A percentile compares a stretch with the other conserved stretches of the same genome.
Evolutionary conservation across 2,797 vertebrate genomes (phyloP).

Genomic region (Discoglossus pictus): DNA sequence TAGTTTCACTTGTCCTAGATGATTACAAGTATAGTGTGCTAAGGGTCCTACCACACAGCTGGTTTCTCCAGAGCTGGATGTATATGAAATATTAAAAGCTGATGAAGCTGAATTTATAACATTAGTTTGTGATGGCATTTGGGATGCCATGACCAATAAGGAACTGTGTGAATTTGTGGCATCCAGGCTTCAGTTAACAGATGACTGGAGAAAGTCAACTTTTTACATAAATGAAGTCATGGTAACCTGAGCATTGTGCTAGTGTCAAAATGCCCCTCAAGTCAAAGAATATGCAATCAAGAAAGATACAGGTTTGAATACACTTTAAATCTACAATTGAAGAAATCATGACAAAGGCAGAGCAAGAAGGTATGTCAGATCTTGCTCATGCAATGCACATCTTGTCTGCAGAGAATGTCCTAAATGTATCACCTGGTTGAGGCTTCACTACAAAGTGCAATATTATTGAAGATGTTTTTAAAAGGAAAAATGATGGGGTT

Average conservation of each 20-base stretch:
- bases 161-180: conserved; percentile 94
- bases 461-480: no score
- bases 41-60: conserved; percentile 97
- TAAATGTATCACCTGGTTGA: no score
- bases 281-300: conserved; percentile 90
- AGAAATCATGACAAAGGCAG: no score
- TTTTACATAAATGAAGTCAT: conserved; percentile 98
- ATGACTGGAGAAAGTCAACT: conserved; percentile 95
- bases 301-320: conserved; percentile 90
- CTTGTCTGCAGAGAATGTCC: no score
- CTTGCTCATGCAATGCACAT: no score
- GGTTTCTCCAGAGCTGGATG: conserved; percentile 95
- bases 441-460: no score
- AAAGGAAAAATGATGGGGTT: no score
- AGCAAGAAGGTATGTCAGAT: no score
- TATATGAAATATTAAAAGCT: conserved; percentile 86
- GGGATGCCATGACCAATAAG: conserved; percentile 98
- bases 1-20: conserved; percentile 91
- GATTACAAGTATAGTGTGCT: conserved; percentile 96
- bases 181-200: conserved; percentile 89
- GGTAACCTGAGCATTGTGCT: conserved; percentile 98
- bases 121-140: conserved; percentile 95
- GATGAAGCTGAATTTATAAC: conserved; percentile 93
- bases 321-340: conserved; percentile 91
- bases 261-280: conserved; percentile 93